Base-by-base conservation (phyloP, 2,113 vertebrate genomes). In the Siniperca knerii region DNA sequence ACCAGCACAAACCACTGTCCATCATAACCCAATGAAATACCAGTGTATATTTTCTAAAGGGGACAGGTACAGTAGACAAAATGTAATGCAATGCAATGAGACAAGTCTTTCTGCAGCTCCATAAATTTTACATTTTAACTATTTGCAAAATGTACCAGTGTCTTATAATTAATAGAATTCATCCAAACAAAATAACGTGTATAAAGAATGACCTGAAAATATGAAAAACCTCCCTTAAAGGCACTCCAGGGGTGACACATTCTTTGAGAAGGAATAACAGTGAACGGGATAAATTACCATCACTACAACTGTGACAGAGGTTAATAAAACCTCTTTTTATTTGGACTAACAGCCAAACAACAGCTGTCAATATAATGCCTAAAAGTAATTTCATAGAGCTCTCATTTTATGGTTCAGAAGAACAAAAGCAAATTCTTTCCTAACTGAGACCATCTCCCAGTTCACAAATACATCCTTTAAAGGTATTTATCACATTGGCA, bases 61-160 rank as follows among this genome's bases (percentile, higher is more conserved):
- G 20, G 52, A 52, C 18, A 13, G 29, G 29, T 29, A 29, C 29
- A 29, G 29, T 8, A n/a, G 46, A 33, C 4, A 29, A 58, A 65
- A 64, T 37, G 21, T 73, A 37, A 81, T 57, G 25, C 50, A 76
- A 77, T 40, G 4, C 46, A 67, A 50, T 58, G 68, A 77, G 77
- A 78, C 23, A 52, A 7, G 55, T 25, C 6, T 23, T 68, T 48
- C 15, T 23, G 48, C 64, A 72, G 61, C 16, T 69, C 13, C 35
- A 71, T 70, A 37, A 29, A 46, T 25, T 75, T 69, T 46, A 50
- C 58, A 66, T 29, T 8, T n/a, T 11, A 64, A 23, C 29, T 61
- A 8, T 77, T 82, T 69, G 29, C 12, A n/a, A 50, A 75, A 50
- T 21, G 5, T 48, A 44, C 25, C 6, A 12, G 23, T 50, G 42